Base-by-base conservation (phyloP, 2,888 invertebrate species). In the Lycophotia porphyrea region DNA sequence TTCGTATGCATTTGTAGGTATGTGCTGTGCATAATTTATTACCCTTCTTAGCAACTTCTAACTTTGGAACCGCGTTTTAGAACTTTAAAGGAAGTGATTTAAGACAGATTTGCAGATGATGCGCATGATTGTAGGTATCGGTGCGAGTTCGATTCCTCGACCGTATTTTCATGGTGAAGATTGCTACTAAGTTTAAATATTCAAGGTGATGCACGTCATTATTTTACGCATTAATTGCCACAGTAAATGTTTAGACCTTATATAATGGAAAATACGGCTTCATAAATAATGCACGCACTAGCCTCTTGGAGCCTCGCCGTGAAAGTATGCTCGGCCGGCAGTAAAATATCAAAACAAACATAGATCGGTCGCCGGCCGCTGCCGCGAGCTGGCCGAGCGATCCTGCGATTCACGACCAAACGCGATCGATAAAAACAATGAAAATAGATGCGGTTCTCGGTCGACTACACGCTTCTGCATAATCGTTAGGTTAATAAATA, bases 351-450 rank as follows among this genome's bases (percentile, higher is more conserved):
- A 95, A 94, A 96, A 96, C 95, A 96, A 96, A 95, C 93, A 91
- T 84, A 78, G 84, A 85, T 84, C 88, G 84, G 80, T 86, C 85
- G 92, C 94, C 93, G 94, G 93, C 90, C 89, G 92, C 88, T 86
- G 85, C 85, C 90, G 87, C 87, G 90, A 88, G 60, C 78, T 84
- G 83, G 71, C 84, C 87, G 84, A 87, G 85, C 88, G 88, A 87
- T 87, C 87, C 88, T 89, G 84, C 92, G 90, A 93, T 94, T 92
- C 93, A 92, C 90, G 88, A 91, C 90, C 89, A 90, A 89, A 87
- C 81, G 87, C 95, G 95, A 96, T 96, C 96, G 94, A 96, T 96
- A 94, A 94, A 95, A 95, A 95, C 94, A 95, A 94, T 94, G 91
- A 94, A 95, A 94, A 94, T 93, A 93, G 90, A 93, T 90, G 90